These are phyloP conservation scores for Cyphomyrus plagiostoma DNA, from an alignment of 2,113 vertebrate genomes.

Conservation along the genomic window DNA sequence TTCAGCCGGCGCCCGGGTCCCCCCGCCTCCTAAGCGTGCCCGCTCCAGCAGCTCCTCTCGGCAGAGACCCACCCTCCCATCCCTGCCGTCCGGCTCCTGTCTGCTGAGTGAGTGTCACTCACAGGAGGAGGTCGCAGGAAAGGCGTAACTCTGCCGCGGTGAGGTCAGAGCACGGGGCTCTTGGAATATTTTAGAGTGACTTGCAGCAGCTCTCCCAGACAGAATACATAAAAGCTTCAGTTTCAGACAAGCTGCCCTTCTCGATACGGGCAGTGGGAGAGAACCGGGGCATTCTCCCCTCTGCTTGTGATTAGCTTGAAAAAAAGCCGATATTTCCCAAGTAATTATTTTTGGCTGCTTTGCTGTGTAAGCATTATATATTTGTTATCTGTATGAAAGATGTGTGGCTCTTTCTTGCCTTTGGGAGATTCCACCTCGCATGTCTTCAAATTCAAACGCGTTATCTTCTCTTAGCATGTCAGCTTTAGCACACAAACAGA, in stretches of 20 bases:
- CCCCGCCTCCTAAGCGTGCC: neutral
- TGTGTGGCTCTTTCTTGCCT: neutral
- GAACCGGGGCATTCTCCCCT: neutral
- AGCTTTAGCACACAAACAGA: neutral
- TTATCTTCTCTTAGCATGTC: neutral
- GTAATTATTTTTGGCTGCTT: neutral
- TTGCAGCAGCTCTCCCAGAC: neutral
- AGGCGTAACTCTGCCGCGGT: neutral
- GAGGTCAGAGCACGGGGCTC: neutral
- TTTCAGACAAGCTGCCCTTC: neutral
- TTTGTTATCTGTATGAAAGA: neutral
- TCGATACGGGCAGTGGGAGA: neutral
- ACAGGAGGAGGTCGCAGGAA: neutral
- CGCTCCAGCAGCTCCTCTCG: neutral
- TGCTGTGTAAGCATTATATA: neutral
- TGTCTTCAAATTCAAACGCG: neutral
- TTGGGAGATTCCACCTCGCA: neutral
- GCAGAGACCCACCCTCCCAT: neutral
- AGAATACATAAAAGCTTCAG: neutral
- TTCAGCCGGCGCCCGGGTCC: neutral
- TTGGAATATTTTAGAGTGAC: neutral
- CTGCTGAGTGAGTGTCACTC: neutral
- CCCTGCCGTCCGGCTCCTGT: neutral
- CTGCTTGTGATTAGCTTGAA: neutral
- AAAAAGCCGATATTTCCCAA: neutral